Conservation (phyloP, 1,140 invertebrate species). For the Cardiocondyla obscurior region DNA sequence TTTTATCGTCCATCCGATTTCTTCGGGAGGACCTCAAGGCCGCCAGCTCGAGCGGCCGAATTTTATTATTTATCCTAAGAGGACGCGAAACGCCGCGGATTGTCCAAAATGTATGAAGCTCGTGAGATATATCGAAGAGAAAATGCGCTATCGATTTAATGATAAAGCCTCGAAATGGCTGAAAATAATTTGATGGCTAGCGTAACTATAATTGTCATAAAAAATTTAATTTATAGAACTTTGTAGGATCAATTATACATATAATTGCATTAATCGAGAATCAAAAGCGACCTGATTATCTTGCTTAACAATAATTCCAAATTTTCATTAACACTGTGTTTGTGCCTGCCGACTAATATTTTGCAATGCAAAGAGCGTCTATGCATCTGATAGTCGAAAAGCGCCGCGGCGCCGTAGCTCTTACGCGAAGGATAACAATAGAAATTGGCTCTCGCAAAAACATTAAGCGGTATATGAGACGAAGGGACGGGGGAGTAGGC, state of each 20-base stretch:
- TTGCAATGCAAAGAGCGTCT: slow-evolving; percentile 63
- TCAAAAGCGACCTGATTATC: too few relatives aligned
- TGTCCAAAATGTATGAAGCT: neutral
- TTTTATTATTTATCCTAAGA: neutral
- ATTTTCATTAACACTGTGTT: neutral
- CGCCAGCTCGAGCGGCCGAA: neutral
- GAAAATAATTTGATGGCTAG: neutral
- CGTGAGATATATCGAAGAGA: neutral
- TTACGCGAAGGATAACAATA: slow-evolving; percentile 81
- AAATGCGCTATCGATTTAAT: neutral
- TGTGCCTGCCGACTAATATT: neutral
- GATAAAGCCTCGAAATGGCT: neutral
- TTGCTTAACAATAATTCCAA: neutral
- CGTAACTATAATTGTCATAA: neutral
- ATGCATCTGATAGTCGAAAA: slow-evolving; percentile 82
- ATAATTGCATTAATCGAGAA: too few relatives aligned
- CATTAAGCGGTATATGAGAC: slow-evolving; percentile 78
- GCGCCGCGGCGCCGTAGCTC: slow-evolving; percentile 81
- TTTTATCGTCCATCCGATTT: slow-evolving; percentile 5
- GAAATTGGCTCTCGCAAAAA: slow-evolving; percentile 83
- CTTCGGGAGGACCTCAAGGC: neutral
- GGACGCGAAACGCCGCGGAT: neutral
- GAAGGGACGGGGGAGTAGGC: slow-evolving; percentile 56
- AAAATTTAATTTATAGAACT: neutral
- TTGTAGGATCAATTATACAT: neutral